Base-by-base conservation (phyloP, 2,113 vertebrate species). In the Toxotes chatareus region DNA sequence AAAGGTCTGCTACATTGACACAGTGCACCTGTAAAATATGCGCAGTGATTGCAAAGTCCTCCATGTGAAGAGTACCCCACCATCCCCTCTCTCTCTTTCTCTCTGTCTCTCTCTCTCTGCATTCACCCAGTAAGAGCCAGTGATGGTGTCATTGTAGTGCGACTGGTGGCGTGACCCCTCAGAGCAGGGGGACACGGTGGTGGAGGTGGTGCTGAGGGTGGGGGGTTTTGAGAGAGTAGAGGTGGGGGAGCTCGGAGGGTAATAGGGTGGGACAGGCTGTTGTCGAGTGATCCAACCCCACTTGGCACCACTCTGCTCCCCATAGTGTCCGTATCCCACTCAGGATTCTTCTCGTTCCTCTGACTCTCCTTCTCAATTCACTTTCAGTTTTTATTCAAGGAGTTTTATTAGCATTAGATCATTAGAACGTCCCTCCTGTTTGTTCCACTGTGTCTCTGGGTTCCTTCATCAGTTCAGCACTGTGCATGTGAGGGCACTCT, bases 261-360 rank as follows among this genome's bases (percentile, higher is more conserved):
- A 94, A 93, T 92, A 83, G 87, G 92, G 92, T 93, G 92, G 94
- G 90, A 89, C 91, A 87, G 91, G 84, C 80, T 90, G 84, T 83
- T 89, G 87, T 89, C 31, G 83, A 94, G 90, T 87, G 93, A 92
- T 91, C 89, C 89, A 92, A 93, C 93, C 93, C 93, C 92, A 94
- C 91, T 95, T 95, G 89, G 90, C 93, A 91, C 91, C 87, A 88
- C 86, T 91, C 79, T 56, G 85, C 79, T 87, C 73, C 73, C 81
- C 79, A 80, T 73, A 76, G 57, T 79, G 74, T 88, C 72, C 36
- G 27, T 83, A 23, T 82, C 67, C 76, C 76, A 73, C 76, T 89
- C 82, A 72, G 76, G 42, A 76, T 73, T 76, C 75, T 84, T 79
- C 44, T 80, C 49, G 55, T 80, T 88, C 67, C 51, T 65, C 64